These are phyloP conservation scores for Drosophila sucinea DNA, from an alignment of 1,140 invertebrate genomes.

Conservation along the genomic window DNA sequence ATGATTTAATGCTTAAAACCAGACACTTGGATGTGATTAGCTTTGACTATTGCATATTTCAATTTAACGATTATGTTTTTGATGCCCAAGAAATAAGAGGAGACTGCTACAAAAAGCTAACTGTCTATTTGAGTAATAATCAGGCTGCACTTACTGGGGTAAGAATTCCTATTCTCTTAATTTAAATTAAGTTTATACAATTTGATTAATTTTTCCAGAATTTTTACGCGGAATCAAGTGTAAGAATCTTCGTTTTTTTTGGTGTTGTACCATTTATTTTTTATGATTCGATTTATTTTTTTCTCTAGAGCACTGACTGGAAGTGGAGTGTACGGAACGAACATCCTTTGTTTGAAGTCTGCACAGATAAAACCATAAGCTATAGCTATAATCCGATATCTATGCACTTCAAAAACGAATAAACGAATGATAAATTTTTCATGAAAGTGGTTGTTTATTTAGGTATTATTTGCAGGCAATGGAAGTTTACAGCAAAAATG, in stretches of 20 bases:
- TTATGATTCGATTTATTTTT: neutral
- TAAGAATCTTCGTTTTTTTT: too few species aligned
- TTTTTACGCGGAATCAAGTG: too few species aligned
- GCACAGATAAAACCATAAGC: neutral
- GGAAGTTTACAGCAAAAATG: slow-evolving; percentile 3
- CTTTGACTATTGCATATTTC: slow-evolving; percentile 44
- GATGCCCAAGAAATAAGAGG: slow-evolving; percentile 18
- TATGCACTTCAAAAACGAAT: neutral
- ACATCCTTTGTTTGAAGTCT: neutral
- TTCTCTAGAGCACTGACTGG: neutral
- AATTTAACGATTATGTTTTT: slow-evolving; percentile 41
- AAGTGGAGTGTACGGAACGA: neutral
- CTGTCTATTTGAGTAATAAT: neutral
- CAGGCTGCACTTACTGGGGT: too few species aligned
- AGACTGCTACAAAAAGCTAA: neutral
- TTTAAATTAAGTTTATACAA: too few species aligned
- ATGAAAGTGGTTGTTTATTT: slow-evolving; percentile 12
- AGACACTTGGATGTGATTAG: slow-evolving; percentile 33
- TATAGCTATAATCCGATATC: neutral
- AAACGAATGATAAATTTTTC: neutral
- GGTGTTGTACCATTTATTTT: neutral
- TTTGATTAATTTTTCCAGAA: too few species aligned
- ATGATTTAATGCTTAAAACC: slow-evolving; percentile 16
- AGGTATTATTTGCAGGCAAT: slow-evolving; percentile 1
- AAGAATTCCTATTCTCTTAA: too few species aligned